Conservation (phyloP, 2,888 invertebrate species). For the Agrotis segetum region DNA sequence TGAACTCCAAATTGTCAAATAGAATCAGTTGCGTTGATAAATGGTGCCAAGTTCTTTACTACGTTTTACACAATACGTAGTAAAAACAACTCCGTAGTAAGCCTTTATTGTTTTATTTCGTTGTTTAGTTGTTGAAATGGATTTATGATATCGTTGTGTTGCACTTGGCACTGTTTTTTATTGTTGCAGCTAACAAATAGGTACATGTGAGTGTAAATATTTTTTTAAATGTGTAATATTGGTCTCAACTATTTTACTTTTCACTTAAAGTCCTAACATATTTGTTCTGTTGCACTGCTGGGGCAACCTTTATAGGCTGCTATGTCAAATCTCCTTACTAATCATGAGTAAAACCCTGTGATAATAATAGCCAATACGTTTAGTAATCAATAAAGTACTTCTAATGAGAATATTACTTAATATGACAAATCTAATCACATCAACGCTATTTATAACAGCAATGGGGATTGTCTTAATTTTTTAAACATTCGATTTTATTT, state of each 20-base stretch:
- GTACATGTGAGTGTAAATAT: too few relatives aligned
- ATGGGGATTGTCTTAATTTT: too few relatives aligned
- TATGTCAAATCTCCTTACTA: too few relatives aligned
- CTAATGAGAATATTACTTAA: not conserved
- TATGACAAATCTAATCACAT: conserved; percentile 18
- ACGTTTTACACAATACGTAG: conserved; percentile 45
- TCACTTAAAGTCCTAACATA: too few relatives aligned
- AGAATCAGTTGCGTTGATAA: conserved; percentile 27
- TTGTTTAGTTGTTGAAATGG: conserved; percentile 18
- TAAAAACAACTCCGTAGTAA: conserved; percentile 7
- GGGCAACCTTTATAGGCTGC: too few relatives aligned
- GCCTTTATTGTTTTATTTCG: conserved; percentile 29
- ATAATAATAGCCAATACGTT: too few relatives aligned
- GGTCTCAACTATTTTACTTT: too few relatives aligned
- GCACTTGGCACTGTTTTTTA: conserved; percentile 25
- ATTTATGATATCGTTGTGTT: not conserved
- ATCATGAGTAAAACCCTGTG: too few relatives aligned
- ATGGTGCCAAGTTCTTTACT: conserved; percentile 54
- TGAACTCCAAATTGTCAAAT: conserved; percentile 61
- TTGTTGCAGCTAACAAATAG: not conserved
- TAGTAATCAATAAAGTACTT: too few relatives aligned
- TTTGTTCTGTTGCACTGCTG: too few relatives aligned
- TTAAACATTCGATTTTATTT: too few relatives aligned
- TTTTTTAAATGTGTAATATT: too few relatives aligned
- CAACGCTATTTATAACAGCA: conserved; percentile 17